A percentile compares a stretch with the other conserved stretches of the same genome.
These are phyloP conservation scores for Tragelaphus buxtoni DNA, from an alignment of 2,113 vertebrate genomes.

Conservation along the genomic window DNA sequence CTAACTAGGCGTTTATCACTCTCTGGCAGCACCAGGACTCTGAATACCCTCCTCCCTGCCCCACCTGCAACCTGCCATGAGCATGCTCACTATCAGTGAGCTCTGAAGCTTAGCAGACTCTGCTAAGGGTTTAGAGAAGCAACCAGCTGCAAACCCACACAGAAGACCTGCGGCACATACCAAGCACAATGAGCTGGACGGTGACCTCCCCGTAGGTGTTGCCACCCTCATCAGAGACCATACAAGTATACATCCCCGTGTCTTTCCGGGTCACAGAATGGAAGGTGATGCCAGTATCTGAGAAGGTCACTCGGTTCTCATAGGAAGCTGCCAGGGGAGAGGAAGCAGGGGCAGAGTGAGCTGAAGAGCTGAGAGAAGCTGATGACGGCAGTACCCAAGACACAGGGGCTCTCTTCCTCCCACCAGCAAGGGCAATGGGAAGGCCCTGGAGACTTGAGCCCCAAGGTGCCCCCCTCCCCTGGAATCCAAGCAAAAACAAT, in stretches of 20 bases:
- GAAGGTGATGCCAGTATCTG: constrained; percentile 37
- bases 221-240: constrained; percentile 51
- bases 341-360: neutral
- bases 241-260: constrained; percentile 73
- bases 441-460: neutral
- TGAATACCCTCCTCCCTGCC: neutral
- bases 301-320: constrained; percentile 58
- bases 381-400: fast-evolving
- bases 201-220: constrained; percentile 51
- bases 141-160: fast-evolving
- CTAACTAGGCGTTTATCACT: neutral
- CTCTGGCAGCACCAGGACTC: neutral
- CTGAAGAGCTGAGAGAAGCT: neutral
- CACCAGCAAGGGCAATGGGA: neutral
- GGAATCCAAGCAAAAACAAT: neutral
- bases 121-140: neutral
- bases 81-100: neutral
- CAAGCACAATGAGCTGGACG: constrained; percentile 74
- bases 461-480: too few species aligned
- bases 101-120: neutral
- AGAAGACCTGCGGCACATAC: neutral
- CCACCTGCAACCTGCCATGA: too few species aligned
- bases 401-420: neutral
- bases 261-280: constrained; percentile 69
- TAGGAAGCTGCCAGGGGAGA: constrained; percentile 64